A percentile compares a stretch with the other conserved stretches of the same genome.
Conservation (phyloP, 2,113 vertebrate genomes). For the Siniperca knerii region DNA sequence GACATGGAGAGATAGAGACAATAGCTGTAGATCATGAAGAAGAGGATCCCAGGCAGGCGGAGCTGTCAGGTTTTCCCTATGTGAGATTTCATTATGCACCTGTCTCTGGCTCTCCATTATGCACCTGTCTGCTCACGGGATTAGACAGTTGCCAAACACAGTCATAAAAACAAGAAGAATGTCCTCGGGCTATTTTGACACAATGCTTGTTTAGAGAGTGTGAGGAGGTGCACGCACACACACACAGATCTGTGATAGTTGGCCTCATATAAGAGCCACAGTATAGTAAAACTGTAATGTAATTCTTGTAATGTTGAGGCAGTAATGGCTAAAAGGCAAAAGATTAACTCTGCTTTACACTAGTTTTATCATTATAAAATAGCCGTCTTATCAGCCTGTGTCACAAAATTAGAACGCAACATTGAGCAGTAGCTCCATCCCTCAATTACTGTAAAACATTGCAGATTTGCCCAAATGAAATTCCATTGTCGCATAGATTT, state of each 20-base stretch:
- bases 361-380: conserved; percentile 2
- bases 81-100: conserved; percentile 75
- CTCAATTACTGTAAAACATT: neutral
- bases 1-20: conserved; percentile 37
- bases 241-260: conserved; percentile 3
- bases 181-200: conserved; percentile 50
- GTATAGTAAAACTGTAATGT: neutral
- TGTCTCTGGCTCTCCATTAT: conserved; percentile 67
- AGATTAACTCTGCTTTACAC: neutral
- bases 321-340: neutral
- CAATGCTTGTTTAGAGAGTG: conserved; percentile 51
- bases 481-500: neutral
- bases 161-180: conserved; percentile 56
- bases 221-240: neutral
- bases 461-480: neutral
- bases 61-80: conserved; percentile 64
- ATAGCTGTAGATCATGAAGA: conserved; percentile 51
- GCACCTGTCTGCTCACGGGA: conserved; percentile 63
- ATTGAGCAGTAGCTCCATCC: neutral
- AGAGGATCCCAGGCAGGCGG: conserved; percentile 49
- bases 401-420: neutral
- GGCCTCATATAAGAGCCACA: conserved; percentile 1
- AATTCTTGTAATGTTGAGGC: neutral
- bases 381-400: neutral
- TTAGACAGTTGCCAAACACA: conserved; percentile 67